Evolutionary conservation across 2,888 invertebrate genomes (phyloP).

Genomic region (Drosophila barbarae): DNA sequence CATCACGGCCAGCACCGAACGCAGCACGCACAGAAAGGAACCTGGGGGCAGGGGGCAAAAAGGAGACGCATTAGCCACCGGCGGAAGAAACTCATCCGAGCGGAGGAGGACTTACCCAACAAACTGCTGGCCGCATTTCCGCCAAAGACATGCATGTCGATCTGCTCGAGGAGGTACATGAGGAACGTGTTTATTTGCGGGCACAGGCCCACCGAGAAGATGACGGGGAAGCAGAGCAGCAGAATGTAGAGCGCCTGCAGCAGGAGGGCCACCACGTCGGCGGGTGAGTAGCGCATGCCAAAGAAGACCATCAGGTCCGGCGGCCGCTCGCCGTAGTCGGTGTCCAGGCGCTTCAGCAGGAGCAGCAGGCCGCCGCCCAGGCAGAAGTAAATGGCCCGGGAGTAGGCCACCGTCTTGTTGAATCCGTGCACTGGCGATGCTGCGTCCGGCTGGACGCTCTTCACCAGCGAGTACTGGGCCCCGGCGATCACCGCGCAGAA

Average conservation of each 20-base stretch:
- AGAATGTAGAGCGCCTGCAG: slow-evolving; percentile 89
- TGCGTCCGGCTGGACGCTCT: slow-evolving; percentile 99
- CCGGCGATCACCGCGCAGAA: slow-evolving; percentile 99
- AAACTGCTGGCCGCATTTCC: slow-evolving; percentile 93
- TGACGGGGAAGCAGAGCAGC: slow-evolving; percentile 93
- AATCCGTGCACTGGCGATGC: slow-evolving; percentile 99
- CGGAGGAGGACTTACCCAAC: slow-evolving; percentile 80
- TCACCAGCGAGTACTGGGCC: slow-evolving; percentile 97
- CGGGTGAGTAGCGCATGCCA: slow-evolving; percentile 80
- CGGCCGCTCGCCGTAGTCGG: slow-evolving; percentile 61
- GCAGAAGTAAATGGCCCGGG: slow-evolving; percentile 95
- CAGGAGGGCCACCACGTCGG: slow-evolving; percentile 83
- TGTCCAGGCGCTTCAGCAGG: slow-evolving; percentile 73
- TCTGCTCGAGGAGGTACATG: slow-evolving; percentile 98
- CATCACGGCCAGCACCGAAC: slow-evolving; percentile 89
- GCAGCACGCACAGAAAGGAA: slow-evolving; percentile 89
- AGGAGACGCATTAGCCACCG: background rate
- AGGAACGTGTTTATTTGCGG: slow-evolving; percentile 98
- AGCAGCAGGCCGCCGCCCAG: slow-evolving; percentile 84
- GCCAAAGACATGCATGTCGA: slow-evolving; percentile 93
- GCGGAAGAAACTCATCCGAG: background rate
- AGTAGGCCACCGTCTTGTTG: slow-evolving; percentile 95
- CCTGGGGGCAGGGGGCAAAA: slow-evolving; percentile 46
- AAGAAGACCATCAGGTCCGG: slow-evolving; percentile 65
- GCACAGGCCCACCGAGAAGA: slow-evolving; percentile 96